Conservation (phyloP, 2,888 invertebrate species). For the Melieria crassipennis region DNA sequence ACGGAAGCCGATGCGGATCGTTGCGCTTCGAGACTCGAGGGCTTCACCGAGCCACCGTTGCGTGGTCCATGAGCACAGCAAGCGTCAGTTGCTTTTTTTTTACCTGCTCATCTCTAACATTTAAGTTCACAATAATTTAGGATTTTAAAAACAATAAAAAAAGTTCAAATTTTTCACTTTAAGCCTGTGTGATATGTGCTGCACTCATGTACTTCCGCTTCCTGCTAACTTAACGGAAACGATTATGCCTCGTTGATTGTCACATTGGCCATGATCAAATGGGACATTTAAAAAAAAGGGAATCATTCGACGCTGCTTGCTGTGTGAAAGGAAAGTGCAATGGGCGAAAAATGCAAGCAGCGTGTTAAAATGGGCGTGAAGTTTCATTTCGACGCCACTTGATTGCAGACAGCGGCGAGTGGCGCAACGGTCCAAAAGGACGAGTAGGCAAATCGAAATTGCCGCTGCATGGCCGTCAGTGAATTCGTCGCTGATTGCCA, state of each 20-base stretch:
- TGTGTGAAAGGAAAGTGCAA: neutral
- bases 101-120: too few relatives aligned
- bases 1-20: constrained; percentile 68
- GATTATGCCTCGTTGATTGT: constrained; percentile 2
- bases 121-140: too few relatives aligned
- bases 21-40: constrained; percentile 69
- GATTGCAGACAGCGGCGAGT: neutral
- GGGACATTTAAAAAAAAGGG: neutral
- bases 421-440: neutral
- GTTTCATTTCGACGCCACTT: constrained; percentile 4
- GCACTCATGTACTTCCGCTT: neutral
- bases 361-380: constrained; percentile 22
- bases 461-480: constrained; percentile 1
- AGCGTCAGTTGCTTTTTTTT: too few relatives aligned
- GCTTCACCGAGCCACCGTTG: constrained; percentile 69
- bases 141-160: too few relatives aligned
- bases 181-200: too few relatives aligned
- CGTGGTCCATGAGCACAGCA: constrained; percentile 56
- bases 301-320: neutral
- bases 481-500: constrained; percentile 33
- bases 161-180: too few relatives aligned
- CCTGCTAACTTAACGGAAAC: constrained; percentile 16
- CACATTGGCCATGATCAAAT: neutral
- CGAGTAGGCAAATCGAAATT: constrained; percentile 13
- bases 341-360: neutral